Base-by-base conservation (phyloP, 2,113 vertebrate genomes). In the Hemicordylus capensis region DNA sequence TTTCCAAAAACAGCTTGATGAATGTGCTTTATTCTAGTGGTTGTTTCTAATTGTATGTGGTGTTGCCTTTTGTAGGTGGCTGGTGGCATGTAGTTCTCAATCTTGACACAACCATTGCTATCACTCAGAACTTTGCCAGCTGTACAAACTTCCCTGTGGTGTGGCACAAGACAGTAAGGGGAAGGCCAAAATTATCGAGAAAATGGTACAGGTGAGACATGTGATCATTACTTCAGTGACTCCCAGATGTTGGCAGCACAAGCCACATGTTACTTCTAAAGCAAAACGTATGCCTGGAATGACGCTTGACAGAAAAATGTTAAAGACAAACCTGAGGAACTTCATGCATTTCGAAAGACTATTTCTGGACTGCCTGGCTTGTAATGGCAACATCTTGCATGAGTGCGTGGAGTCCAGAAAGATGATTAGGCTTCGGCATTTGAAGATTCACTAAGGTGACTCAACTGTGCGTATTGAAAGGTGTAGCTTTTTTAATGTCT, bases 51-150 rank as follows among this genome's bases (percentile, higher is more conserved):
- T 0, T 2, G 7, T 1, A 84, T 37, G 6, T 61, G 82, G 15
- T 82, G 48, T 4, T 94, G 88, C 90, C 3, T 95, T 94, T 83
- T 86, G 0, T 85, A 99, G 99, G 99, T 80, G 99, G 99, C 19
- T 99, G 99, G 99, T 99, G 99, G 99, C 99, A 99, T 0, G 99
- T 99, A 0, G 99, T 99, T 56, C 97, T 99, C 81, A 99, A 99
- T 83, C 93, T 99, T 42, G 98, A 99, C 94, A 98, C 97, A 0
- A 97, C 98, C 2, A 99, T 99, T 88, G 99, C 99, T 64, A 93
- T 99, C 92, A 99, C 99, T 1, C 99, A 99, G 92, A 99, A 99
- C 92, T 99, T 99, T 44, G 98, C 98, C 94, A 99, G 98, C 94
- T 97, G 97, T 22, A 98, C 98, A 85, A 99, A 99, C 95, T 99